Base-by-base conservation (phyloP, 2,888 invertebrate species). In the Noctuana brunneofusca region DNA sequence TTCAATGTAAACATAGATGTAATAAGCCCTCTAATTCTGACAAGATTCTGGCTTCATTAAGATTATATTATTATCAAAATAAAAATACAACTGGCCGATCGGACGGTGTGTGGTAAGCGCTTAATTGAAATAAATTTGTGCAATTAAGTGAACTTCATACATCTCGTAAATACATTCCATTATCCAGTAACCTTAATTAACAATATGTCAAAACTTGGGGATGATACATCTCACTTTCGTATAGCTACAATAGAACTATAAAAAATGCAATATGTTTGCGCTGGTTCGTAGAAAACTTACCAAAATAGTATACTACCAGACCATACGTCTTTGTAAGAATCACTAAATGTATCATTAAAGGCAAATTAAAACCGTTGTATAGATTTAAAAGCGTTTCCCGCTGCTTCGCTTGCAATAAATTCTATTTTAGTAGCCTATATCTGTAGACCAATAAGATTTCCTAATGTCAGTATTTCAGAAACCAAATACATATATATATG, bases 141-240 rank as follows among this genome's bases (percentile, higher is more conserved):
- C 56, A 57, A 20, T 48, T 48, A 57, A 57, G 11, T 22, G 57
- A 48, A 14, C 20, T 48, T n/a, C 57, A 43, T 48, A n/a, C 9
- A 14, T n/a, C 14, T 9, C 1, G 32, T 48, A 32, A 4, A 32
- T 8, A 12, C 32, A n/a, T n/a, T n/a, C n/a, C n/a, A 8, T 8
- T 16, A 11, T 11, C 35, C 22, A 55, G 41, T 55, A 41, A n/a
- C 52, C 32, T 52, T 5, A 52, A 52, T 32, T 18, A 35, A 8
- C 27, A 52, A 27, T 16, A 18, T 52, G 18, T 32, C 52, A 20
- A 20, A 18, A 52, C 52, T n/a, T n/a, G 12, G 8, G 4, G 4
- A 27, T 27, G 4, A 27, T n/a, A 38, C 38, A 38, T 38, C 38
- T 30, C 30, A 9, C n/a, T n/a, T n/a, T n/a, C n/a, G n/a, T n/a